These are phyloP conservation scores for Lycaena phlaeas DNA, from an alignment of 2,888 invertebrate genomes.

Conservation along the genomic window DNA sequence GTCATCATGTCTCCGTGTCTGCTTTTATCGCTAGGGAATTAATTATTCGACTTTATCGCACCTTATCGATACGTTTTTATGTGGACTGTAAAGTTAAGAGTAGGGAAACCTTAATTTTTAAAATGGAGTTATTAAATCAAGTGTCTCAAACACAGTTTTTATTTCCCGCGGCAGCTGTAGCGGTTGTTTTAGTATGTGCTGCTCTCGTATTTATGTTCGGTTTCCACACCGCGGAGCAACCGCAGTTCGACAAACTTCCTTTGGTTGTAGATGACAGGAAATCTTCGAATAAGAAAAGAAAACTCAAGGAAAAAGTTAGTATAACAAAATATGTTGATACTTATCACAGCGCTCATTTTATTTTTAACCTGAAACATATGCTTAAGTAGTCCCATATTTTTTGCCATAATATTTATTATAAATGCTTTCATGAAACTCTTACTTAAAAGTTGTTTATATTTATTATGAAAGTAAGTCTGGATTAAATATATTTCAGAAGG, in stretches of 20 bases:
- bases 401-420: neutral
- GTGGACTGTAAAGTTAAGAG: conserved; percentile 50
- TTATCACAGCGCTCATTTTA: conserved; percentile 54
- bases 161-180: conserved; percentile 71
- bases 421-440: neutral
- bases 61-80: conserved; percentile 61
- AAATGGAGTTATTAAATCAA: conserved; percentile 75
- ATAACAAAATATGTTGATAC: conserved; percentile 1
- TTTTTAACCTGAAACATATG: conserved; percentile 66
- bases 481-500: conserved; percentile 55
- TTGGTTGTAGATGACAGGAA: conserved; percentile 77
- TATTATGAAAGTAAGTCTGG: neutral
- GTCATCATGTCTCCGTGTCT: conserved; percentile 77
- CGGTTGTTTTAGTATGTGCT: conserved; percentile 80
- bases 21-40: conserved; percentile 66
- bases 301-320: conserved; percentile 80
- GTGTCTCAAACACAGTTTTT: conserved; percentile 71
- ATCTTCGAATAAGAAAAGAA: conserved; percentile 78
- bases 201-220: conserved; percentile 84
- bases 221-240: conserved; percentile 85
- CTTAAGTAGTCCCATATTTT: conserved; percentile 22
- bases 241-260: conserved; percentile 82
- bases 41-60: conserved; percentile 65
- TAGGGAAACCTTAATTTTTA: conserved; percentile 39
- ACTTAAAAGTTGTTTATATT: neutral